Percentiles rank a stretch among this genome's conserved stretches.
These are phyloP conservation scores for Agelaius phoeniceus DNA, from an alignment of 2,113 vertebrate species.

Conservation along the genomic window DNA sequence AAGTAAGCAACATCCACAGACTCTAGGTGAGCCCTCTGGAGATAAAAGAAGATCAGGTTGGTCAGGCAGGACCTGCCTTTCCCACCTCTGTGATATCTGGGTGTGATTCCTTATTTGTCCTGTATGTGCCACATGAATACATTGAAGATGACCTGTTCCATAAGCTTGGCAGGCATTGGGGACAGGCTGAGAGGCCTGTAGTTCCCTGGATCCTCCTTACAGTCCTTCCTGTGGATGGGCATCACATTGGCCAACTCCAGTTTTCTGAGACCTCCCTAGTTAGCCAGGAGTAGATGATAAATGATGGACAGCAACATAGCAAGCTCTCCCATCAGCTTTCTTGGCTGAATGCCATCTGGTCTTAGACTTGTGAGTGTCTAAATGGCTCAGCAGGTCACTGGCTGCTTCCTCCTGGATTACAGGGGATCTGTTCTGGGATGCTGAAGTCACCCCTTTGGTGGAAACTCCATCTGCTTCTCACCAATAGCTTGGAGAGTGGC, in stretches of 20 bases:
- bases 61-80: not conserved
- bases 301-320: rapidly evolving
- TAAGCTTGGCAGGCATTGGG: not conserved
- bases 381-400: not conserved
- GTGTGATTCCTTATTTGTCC: not conserved
- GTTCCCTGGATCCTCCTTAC: not conserved
- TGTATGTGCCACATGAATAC: not conserved
- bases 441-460: not conserved
- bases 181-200: not conserved
- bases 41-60: not conserved
- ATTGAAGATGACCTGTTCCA: not conserved
- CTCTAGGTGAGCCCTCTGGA: not conserved
- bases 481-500: not conserved
- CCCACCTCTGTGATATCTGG: not conserved
- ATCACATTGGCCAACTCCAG: not conserved
- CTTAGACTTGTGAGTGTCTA: not conserved
- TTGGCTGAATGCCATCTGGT: not conserved
- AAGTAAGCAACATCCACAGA: not conserved
- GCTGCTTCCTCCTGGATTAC: not conserved
- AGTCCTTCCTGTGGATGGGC: not conserved
- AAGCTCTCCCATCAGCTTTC: not conserved
- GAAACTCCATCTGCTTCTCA: not conserved
- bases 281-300: not conserved
- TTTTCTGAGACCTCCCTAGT: not conserved
- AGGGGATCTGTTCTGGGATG: not conserved